Evolutionary conservation across 1,140 invertebrate species (phyloP), one percentile per base, ranked within the genome.

Genomic region (Pseudomyrmex pallidus): DNA sequence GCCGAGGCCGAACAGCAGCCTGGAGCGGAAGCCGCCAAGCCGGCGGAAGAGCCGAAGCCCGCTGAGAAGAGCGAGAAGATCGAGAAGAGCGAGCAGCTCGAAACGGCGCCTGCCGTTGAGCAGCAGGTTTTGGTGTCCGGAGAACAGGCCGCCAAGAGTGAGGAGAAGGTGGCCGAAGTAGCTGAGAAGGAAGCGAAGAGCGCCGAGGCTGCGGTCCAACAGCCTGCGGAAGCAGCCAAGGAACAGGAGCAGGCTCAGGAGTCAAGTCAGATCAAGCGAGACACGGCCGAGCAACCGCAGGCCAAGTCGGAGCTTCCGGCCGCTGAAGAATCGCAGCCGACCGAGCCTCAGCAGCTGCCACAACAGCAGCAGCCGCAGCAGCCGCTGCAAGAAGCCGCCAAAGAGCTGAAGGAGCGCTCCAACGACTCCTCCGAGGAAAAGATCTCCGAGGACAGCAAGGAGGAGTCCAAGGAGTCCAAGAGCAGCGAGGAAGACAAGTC

Each of bases 401-500:
- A 74, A 48, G 64, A 86, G 17, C 48, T 25, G 67, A 87, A 82
- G 61, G 86, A 89, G 63, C 77, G 84, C 50, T 86, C 83, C 12
- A 74, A 87, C 15, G 46, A 89, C 44, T 84, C 83, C 2, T 82
- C 86, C n/a, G 82, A 83, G 20, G 83, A 90, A 12, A 87, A 88
- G 0, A 83, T 63, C 1, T 56, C 48, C 7, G 74, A 83, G 15
- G 80, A 88, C 8, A 85, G 86, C 59, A 85, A 86, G 0, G 82
- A 89, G 25, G 83, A 80, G 5, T 35, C 35, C 5, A 35, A 35
- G 35, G 35, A 35, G 35, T 35, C 35, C 82, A 89, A 88, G 61
- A 87, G 85, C 82, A 89, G 84, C 68, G 89, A 91, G 48, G 91
- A 92, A 12, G 74, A 85, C 56, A 84, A 86, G 35, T 91, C 56